phyloP scores from a whole-genome alignment of 2,888 invertebrate species.

The Eugnorisma glareosa region DNA sequence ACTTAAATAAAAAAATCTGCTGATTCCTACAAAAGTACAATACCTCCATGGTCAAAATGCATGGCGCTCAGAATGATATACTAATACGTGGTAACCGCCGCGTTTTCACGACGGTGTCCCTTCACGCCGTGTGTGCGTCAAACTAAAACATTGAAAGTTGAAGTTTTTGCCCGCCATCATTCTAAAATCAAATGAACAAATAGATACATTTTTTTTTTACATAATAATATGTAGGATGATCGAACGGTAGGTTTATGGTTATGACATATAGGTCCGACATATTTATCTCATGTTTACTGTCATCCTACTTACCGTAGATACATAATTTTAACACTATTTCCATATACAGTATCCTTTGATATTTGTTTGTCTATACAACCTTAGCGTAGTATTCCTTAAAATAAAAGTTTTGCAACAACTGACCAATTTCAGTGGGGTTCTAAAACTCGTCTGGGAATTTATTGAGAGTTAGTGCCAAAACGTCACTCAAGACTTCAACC shows the following conservation, averaged over 20 bases:
- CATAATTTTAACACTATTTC: conserved; percentile 20
- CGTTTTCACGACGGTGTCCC: too few relatives aligned
- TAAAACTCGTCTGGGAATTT: not conserved
- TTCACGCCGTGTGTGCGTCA: too few relatives aligned
- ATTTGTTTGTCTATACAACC: conserved; percentile 19
- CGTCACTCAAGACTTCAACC: not conserved
- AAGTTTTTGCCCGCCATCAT: conserved; percentile 6
- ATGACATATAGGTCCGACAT: not conserved
- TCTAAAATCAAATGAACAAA: conserved; percentile 10
- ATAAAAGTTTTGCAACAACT: not conserved
- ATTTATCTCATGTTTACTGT: too few relatives aligned
- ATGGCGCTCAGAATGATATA: too few relatives aligned
- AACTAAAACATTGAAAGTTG: not conserved
- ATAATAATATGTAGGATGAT: not conserved
- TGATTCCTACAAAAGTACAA: too few relatives aligned
- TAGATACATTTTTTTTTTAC: conserved; percentile 3
- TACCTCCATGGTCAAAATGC: too few relatives aligned
- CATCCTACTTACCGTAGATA: not conserved
- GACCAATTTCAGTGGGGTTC: not conserved
- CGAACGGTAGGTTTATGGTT: not conserved
- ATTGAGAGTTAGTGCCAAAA: not conserved
- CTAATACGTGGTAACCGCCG: too few relatives aligned
- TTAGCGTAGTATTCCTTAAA: not conserved
- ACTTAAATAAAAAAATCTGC: too few relatives aligned
- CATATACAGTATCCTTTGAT: conserved; percentile 4